Percentiles rank a stretch among this genome's conserved stretches.
phyloP scores from a whole-genome alignment of 2,113 vertebrate genomes.

The Rhipidura dahli region DNA sequence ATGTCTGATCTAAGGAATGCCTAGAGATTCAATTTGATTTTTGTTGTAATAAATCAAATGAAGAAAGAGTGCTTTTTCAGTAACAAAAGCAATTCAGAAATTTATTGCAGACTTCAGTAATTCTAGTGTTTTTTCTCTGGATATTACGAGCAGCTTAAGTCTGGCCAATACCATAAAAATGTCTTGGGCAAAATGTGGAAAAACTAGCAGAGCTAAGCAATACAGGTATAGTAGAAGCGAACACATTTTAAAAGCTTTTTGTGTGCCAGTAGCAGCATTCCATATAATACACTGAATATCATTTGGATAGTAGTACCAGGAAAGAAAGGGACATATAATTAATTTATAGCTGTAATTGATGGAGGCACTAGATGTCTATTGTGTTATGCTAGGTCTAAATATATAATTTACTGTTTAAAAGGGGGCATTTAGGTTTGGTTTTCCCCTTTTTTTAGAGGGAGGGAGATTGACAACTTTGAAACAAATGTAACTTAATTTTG shows the following conservation, averaged over 20 bases:
- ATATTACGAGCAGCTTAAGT: slow-evolving; percentile 65
- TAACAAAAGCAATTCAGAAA: slow-evolving; percentile 67
- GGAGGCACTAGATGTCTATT: neutral
- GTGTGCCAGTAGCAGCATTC: slow-evolving; percentile 18
- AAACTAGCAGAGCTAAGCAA: slow-evolving; percentile 54
- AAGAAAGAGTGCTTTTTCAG: slow-evolving; percentile 65
- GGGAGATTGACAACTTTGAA: neutral
- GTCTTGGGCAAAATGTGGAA: slow-evolving; percentile 63
- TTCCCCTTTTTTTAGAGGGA: neutral
- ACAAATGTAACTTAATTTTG: neutral
- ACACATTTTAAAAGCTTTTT: neutral
- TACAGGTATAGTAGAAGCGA: neutral
- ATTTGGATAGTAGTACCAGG: slow-evolving; percentile 13
- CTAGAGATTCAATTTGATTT: slow-evolving; percentile 74
- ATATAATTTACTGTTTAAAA: slow-evolving; percentile 8
- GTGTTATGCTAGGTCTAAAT: neutral
- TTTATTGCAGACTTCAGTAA: slow-evolving; percentile 70
- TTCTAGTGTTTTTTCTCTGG: slow-evolving; percentile 71
- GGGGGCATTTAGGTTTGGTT: neutral
- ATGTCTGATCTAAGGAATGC: slow-evolving; percentile 59
- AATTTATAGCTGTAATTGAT: slow-evolving; percentile 7
- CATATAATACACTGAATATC: neutral
- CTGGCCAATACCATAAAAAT: slow-evolving; percentile 73
- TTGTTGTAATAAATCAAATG: slow-evolving; percentile 78
- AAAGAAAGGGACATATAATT: slow-evolving; percentile 38